A percentile compares a stretch with the other conserved stretches of the same genome.
Evolutionary conservation across 1,140 invertebrate species (phyloP).

Genomic region (Onthophagus taurus): DNA sequence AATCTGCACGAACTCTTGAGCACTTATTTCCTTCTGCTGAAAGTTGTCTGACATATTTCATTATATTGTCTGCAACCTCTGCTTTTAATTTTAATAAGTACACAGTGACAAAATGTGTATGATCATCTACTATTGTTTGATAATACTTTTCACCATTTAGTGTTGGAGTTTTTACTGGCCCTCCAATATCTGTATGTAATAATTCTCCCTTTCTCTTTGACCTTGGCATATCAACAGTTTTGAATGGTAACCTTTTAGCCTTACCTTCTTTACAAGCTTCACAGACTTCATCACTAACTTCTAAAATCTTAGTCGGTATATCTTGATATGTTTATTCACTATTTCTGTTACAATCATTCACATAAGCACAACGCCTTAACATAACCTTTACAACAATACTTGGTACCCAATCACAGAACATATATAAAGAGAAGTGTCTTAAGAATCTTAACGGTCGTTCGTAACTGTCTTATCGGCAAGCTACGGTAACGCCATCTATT

Average conservation of each 20-base stretch:
- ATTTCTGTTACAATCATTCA: too few relatives aligned
- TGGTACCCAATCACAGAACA: too few relatives aligned
- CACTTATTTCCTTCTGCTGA: not conserved
- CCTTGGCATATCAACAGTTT: not conserved
- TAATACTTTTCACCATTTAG: constrained; percentile 23
- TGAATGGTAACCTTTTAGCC: not conserved
- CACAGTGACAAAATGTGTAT: constrained; percentile 25
- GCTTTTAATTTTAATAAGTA: constrained; percentile 28
- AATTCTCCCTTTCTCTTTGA: not conserved
- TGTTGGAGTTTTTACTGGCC: not conserved
- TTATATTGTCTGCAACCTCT: constrained; percentile 1
- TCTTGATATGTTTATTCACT: too few relatives aligned
- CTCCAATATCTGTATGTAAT: not conserved
- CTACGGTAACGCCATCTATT: too few relatives aligned
- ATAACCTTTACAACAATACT: too few relatives aligned
- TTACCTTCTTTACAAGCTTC: not conserved
- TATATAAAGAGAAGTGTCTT: too few relatives aligned
- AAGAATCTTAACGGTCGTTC: too few relatives aligned
- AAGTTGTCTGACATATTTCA: not conserved
- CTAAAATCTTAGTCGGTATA: too few relatives aligned
- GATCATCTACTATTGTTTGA: constrained; percentile 34
- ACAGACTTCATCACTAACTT: not conserved
- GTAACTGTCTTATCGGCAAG: too few relatives aligned
- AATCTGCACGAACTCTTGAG: too few relatives aligned
- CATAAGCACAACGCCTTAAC: too few relatives aligned